A percentile compares a stretch with the other conserved stretches of the same genome.
These are phyloP conservation scores for Lerema accius DNA, from an alignment of 1,140 invertebrate species.

Conservation along the genomic window DNA sequence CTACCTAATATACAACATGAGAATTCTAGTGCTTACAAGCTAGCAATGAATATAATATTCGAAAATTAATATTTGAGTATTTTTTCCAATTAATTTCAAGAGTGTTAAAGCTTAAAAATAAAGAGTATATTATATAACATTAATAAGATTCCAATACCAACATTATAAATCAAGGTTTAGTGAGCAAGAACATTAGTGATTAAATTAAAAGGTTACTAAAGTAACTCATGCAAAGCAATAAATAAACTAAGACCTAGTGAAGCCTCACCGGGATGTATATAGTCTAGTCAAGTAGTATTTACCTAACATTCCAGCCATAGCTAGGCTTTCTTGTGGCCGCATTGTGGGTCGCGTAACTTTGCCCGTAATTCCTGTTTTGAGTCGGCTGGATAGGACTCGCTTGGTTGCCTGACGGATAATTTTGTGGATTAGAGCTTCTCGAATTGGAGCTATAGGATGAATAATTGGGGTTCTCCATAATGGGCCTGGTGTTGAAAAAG, in stretches of 20 bases:
- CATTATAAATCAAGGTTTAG: neutral
- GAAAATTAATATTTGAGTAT: constrained; percentile 6
- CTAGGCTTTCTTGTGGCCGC: constrained; percentile 64
- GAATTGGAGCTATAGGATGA: constrained; percentile 65
- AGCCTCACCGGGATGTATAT: constrained; percentile 43
- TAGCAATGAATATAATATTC: constrained; percentile 12
- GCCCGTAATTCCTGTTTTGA: constrained; percentile 71
- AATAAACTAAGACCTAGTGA: constrained; percentile 35
- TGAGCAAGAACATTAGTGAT: constrained; percentile 23
- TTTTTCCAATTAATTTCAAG: neutral
- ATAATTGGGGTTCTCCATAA: constrained; percentile 74
- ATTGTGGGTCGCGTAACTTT: constrained; percentile 55
- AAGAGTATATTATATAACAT: constrained; percentile 26
- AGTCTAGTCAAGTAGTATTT: constrained; percentile 52
- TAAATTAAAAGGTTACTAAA: constrained; percentile 25
- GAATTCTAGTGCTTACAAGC: too few species aligned
- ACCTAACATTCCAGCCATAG: constrained; percentile 80
- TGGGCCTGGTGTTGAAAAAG: constrained; percentile 69
- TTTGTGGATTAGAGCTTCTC: constrained; percentile 65
- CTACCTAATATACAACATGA: too few species aligned
- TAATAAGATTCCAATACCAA: constrained; percentile 7
- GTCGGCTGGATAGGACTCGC: constrained; percentile 47
- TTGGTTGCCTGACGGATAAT: constrained; percentile 68
- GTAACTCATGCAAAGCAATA: constrained; percentile 47
- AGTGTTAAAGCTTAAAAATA: constrained; percentile 9